Evolutionary conservation across 2,113 vertebrate genomes (phyloP).

Genomic region (Ramphastos sulfuratus): DNA sequence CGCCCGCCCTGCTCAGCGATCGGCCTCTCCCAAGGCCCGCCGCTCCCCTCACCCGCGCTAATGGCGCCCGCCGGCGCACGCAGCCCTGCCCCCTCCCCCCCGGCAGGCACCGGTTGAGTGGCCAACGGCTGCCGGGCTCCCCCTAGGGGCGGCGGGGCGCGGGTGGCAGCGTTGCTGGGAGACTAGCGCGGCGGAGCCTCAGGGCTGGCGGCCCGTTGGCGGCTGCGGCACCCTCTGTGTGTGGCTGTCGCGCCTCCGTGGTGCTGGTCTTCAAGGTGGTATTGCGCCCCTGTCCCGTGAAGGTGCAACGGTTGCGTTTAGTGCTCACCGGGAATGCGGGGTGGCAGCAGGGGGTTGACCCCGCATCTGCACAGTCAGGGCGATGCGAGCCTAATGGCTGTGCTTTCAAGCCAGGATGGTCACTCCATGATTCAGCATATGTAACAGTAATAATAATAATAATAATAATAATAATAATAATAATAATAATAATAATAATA

Average conservation of each 20-base stretch:
- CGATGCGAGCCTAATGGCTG: accelerated
- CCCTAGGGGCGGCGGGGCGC: slow-evolving; percentile 86
- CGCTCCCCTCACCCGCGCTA: background rate
- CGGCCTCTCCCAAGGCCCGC: background rate
- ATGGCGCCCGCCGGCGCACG: background rate
- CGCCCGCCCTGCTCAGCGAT: background rate
- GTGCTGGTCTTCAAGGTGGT: too few relatives aligned
- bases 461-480: too few relatives aligned
- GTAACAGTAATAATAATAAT: too few relatives aligned
- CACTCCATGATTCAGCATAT: background rate
- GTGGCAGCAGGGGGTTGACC: background rate
- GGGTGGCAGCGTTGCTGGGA: slow-evolving; percentile 82
- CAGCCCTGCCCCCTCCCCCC: too few relatives aligned
- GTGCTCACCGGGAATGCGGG: background rate
- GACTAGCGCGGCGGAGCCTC: slow-evolving; percentile 72
- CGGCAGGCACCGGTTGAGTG: slow-evolving; percentile 29
- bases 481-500: too few relatives aligned
- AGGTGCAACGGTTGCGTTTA: background rate
- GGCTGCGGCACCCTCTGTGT: background rate
- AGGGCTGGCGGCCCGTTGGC: background rate
- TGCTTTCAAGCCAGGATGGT: background rate
- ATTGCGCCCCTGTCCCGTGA: accelerated
- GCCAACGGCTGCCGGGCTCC: slow-evolving; percentile 87
- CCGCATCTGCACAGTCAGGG: accelerated
- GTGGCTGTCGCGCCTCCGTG: background rate